Percentiles rank a stretch among this genome's conserved stretches.
Conservation (phyloP, 2,888 invertebrate genomes). For the Meloe dianella region DNA sequence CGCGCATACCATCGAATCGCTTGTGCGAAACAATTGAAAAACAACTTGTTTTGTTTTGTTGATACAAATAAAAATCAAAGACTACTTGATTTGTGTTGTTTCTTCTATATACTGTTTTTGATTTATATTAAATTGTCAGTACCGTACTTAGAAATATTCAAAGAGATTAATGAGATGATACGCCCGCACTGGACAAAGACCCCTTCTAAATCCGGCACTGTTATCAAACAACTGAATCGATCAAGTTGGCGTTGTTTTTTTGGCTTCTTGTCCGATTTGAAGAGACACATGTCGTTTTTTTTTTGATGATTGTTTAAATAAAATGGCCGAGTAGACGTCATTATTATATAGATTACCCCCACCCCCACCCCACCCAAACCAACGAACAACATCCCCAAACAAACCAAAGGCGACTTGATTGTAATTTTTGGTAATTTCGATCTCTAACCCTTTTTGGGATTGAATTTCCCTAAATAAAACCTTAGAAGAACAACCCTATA, state of each 20-base stretch:
- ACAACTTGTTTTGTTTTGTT: slow-evolving; percentile 3
- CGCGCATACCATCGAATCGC: slow-evolving; percentile 36
- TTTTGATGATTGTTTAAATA: not conserved
- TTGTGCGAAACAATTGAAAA: slow-evolving; percentile 41
- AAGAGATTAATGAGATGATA: no score
- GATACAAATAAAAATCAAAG: not conserved
- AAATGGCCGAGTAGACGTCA: slow-evolving; percentile 3
- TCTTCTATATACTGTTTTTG: not conserved
- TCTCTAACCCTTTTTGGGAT: not conserved
- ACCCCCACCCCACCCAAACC: no score
- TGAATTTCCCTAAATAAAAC: not conserved
- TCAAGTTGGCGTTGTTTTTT: not conserved
- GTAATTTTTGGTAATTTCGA: no score
- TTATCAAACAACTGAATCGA: slow-evolving; percentile 4
- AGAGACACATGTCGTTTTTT: not conserved
- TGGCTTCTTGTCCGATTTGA: not conserved
- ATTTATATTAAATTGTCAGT: not conserved
- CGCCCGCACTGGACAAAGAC: no score
- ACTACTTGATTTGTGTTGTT: not conserved
- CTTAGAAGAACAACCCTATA: slow-evolving; percentile 31
- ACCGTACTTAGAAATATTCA: no score
- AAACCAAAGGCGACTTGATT: not conserved
- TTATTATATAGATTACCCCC: no score
- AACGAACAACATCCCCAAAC: no score
- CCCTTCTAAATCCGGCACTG: no score